Evolutionary conservation across 2,113 vertebrate species (phyloP).

Genomic region (Elgaria multicarinata): DNA sequence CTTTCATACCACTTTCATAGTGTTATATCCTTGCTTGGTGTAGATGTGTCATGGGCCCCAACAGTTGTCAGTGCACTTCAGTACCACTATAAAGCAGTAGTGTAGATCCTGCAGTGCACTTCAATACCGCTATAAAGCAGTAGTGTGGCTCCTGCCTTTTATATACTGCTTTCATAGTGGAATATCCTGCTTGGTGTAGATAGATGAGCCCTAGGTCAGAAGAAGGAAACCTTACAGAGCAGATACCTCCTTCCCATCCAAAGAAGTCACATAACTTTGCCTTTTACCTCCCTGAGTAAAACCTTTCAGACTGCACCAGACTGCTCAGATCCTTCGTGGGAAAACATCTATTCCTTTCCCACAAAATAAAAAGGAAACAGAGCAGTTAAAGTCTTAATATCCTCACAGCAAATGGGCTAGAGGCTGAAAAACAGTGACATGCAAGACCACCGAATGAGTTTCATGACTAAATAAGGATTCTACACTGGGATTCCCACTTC

Average conservation of each 20-base stretch:
- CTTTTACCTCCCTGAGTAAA: not conserved
- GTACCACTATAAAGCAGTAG: no score
- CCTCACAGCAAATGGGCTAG: not conserved
- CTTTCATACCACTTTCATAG: no score
- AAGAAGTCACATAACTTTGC: no score
- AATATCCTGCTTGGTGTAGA: no score
- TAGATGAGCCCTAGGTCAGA: no score
- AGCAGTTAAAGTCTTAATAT: not conserved
- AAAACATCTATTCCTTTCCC: not conserved
- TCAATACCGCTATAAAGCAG: no score
- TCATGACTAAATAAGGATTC: not conserved
- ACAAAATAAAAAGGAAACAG: not conserved
- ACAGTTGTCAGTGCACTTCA: no score
- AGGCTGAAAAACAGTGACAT: not conserved
- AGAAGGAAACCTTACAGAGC: slow-evolving; percentile 8
- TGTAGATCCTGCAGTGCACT: no score
- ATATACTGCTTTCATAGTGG: no score
- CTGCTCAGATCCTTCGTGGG: not conserved
- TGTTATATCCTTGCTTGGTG: no score
- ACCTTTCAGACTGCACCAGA: not conserved
- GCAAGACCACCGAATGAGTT: not conserved
- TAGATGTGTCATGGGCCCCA: no score
- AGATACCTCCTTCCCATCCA: not conserved
- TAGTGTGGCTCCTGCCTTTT: no score
- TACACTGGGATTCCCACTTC: not conserved